Evolutionary conservation across 2,888 invertebrate genomes (phyloP), one percentile per base, ranked within the genome.

Genomic region (Tineola bisselliella): DNA sequence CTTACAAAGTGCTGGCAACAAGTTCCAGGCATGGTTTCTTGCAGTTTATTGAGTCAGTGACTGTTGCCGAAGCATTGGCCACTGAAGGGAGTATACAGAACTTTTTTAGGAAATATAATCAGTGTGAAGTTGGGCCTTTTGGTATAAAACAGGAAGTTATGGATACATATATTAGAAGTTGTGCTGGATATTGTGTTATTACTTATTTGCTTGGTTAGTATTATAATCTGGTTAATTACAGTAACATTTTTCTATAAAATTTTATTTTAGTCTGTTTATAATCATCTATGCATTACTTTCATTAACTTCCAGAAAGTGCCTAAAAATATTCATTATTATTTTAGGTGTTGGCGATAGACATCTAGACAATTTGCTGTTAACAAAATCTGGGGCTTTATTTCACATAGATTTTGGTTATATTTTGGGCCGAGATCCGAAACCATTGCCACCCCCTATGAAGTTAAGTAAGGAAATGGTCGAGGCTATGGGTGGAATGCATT

Each of bases 331-430:
- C 25, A 25, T 25, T 25, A n/a, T n/a, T 25, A 6, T 6, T 25
- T 25, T 33, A 90, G 99, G 99, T 25, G 97, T 99, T 0, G 99
- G 98, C 5, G 99, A 99, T 84, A 91, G 99, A 5, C 99, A 99
- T 88, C 88, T 99, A 66, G 99, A 99, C 83, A 99, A 99, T 87
- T 84, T 99, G 52, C 89, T 99, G 52, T 88, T 99, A 2, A 97
- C 98, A 5, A 92, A 91, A 44, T 90, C 91, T 61, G 99, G 99
- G 38, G 95, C 95, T 68, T 83, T 98, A 59, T 98, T 98, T 84
- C 98, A 98, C 81, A 97, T 98, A 66, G 98, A 98, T 87, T 99
- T 99, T 83, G 99, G 99, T 1, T 99, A 97, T 81, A 96, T 98
- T 76, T 89, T 99, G 63, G 99, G 98, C 0, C 90, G 98, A 54